Percentiles rank a stretch among this genome's conserved stretches.
phyloP scores from a whole-genome alignment of 2,113 vertebrate species.

The Sclerurus mexicanus region DNA sequence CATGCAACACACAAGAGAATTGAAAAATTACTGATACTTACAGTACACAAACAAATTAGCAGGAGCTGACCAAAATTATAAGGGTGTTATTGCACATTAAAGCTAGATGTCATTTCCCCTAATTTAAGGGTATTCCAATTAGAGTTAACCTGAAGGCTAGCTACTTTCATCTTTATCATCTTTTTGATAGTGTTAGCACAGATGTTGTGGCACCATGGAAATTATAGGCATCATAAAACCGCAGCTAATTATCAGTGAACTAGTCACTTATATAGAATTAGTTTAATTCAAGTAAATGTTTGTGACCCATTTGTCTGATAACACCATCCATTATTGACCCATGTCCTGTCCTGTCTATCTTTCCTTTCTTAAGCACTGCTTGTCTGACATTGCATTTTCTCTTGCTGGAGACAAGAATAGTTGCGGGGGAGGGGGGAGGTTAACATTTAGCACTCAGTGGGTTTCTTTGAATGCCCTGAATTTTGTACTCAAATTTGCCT shows the following conservation, averaged over 20 bases:
- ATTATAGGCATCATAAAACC: conserved; percentile 11
- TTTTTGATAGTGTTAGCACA: not conserved
- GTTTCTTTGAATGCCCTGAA: not conserved
- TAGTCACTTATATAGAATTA: conserved; percentile 40
- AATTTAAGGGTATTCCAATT: conserved; percentile 65
- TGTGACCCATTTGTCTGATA: conserved; percentile 65
- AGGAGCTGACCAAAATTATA: conserved; percentile 59
- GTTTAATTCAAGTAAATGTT: conserved; percentile 58
- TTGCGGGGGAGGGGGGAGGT: rapidly evolving
- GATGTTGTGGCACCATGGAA: not conserved
- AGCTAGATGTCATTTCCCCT: conserved; percentile 50
- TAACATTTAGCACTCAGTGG: not conserved
- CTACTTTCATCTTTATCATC: conserved; percentile 35
- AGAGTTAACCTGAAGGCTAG: conserved; percentile 56
- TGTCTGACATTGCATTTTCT: not conserved
- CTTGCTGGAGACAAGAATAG: not conserved
- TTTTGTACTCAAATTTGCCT: not conserved
- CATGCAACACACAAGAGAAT: not conserved
- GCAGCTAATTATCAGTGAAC: conserved; percentile 41
- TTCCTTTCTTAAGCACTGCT: conserved; percentile 49
- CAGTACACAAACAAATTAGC: conserved; percentile 58
- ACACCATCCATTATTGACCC: conserved; percentile 67
- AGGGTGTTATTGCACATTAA: conserved; percentile 51
- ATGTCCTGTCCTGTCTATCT: conserved; percentile 60
- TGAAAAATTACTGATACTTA: conserved; percentile 24